phyloP scores from a whole-genome alignment of 2,113 vertebrate species.

The Actenoides lindsayi region DNA sequence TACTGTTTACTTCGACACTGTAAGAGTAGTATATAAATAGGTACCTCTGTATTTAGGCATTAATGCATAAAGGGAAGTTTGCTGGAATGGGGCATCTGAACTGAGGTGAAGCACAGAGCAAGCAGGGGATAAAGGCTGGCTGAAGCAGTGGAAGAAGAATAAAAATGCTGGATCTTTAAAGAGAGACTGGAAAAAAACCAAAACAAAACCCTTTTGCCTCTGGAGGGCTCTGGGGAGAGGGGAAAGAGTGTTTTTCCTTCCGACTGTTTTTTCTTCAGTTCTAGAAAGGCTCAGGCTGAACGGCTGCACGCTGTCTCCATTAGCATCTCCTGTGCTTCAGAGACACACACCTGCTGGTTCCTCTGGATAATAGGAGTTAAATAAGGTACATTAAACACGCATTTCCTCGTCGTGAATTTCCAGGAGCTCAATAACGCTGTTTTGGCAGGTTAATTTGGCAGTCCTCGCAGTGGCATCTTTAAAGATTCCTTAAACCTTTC shows the following conservation, averaged over 20 bases:
- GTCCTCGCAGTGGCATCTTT: not conserved
- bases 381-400: conserved; percentile 3
- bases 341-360: conserved; percentile 38
- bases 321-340: not conserved
- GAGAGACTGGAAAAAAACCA: not conserved
- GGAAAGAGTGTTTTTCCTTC: not conserved
- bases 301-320: not conserved
- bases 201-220: not conserved
- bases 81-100: not conserved
- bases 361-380: conserved; percentile 2
- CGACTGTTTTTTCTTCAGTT: not conserved
- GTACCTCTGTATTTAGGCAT: not conserved
- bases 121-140: not conserved
- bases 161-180: not conserved
- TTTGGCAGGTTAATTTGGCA: conserved; percentile 44
- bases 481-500: conserved; percentile 11
- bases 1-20: not conserved
- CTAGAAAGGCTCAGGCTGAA: not conserved
- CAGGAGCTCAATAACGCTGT: conserved; percentile 1
- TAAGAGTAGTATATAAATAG: not conserved
- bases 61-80: not conserved
- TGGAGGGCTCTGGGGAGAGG: not conserved
- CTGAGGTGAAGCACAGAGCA: not conserved
- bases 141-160: not conserved
- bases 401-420: not conserved